Conservation (phyloP, 2,113 vertebrate species). For the Aplodontia rufa region DNA sequence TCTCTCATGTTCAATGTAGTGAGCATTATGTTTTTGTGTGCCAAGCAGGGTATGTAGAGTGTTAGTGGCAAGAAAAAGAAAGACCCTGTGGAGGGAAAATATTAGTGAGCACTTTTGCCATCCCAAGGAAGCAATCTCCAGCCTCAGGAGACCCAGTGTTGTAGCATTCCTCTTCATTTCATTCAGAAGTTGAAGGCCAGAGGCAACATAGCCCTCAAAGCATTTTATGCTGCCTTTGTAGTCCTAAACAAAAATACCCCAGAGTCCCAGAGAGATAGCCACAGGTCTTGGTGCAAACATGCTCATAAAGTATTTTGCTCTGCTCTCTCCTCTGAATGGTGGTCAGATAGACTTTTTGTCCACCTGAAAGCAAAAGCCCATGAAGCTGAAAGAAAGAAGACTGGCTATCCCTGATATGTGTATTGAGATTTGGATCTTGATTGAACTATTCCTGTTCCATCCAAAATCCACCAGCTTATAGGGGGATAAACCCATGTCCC, state of each 20-base stretch:
- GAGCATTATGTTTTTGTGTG: constrained; percentile 4
- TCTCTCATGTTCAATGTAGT: not conserved
- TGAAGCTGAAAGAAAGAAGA: not conserved
- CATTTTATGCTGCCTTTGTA: not conserved
- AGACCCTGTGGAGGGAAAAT: constrained; percentile 18
- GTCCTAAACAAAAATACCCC: constrained; percentile 6
- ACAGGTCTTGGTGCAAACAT: not conserved
- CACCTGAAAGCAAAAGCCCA: not conserved
- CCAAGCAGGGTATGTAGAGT: constrained; percentile 7
- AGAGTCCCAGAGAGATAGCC: not conserved
- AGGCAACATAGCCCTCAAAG: not conserved
- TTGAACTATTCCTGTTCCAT: not conserved
- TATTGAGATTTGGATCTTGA: not conserved
- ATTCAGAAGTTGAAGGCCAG: constrained; percentile 4
- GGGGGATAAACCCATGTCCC: not conserved
- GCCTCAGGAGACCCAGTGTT: not conserved
- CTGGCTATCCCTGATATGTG: not conserved
- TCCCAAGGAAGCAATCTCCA: not conserved
- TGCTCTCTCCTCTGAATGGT: not conserved
- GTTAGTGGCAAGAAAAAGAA: constrained; percentile 55
- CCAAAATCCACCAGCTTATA: not conserved
- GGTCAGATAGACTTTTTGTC: not conserved
- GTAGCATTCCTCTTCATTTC: constrained; percentile 11
- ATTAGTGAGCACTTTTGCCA: not conserved
- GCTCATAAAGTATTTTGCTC: not conserved